Evolutionary conservation across 2,888 invertebrate genomes (phyloP).

Genomic region (Odontocerum albicorne): DNA sequence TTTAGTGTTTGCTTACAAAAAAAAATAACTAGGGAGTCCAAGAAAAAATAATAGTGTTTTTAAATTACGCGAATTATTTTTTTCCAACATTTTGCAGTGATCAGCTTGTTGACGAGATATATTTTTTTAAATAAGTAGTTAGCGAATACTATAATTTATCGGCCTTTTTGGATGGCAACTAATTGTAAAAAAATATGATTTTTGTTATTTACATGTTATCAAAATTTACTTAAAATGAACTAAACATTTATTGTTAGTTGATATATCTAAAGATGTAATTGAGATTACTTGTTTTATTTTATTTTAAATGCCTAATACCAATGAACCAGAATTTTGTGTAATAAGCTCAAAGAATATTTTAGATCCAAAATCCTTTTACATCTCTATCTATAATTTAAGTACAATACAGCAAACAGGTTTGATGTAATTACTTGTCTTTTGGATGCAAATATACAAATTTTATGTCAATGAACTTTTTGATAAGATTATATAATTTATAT

Average conservation of each 20-base stretch:
- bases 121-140: constrained; percentile 22
- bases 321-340: neutral
- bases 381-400: neutral
- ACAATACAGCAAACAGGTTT: neutral
- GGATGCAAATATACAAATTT: constrained; percentile 13
- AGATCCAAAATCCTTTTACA: neutral
- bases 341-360: neutral
- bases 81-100: constrained; percentile 16
- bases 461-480: constrained; percentile 10
- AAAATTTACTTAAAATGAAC: constrained; percentile 18
- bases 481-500: constrained; percentile 6
- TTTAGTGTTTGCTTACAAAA: constrained; percentile 22
- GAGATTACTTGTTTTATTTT: constrained; percentile 5
- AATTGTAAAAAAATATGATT: constrained; percentile 15
- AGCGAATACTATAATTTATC: constrained; percentile 20
- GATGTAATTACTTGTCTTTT: constrained; percentile 5
- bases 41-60: too few relatives aligned
- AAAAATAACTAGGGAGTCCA: constrained; percentile 12
- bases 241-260: constrained; percentile 11
- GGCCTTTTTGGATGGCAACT: constrained; percentile 32
- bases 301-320: neutral
- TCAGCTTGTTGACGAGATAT: constrained; percentile 13
- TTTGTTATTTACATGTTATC: constrained; percentile 17
- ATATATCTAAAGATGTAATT: constrained; percentile 5
- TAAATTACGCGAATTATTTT: constrained; percentile 10